Evolutionary conservation across 2,113 vertebrate genomes (phyloP).

Genomic region (Pseudorhombus dupliciocellatus): DNA sequence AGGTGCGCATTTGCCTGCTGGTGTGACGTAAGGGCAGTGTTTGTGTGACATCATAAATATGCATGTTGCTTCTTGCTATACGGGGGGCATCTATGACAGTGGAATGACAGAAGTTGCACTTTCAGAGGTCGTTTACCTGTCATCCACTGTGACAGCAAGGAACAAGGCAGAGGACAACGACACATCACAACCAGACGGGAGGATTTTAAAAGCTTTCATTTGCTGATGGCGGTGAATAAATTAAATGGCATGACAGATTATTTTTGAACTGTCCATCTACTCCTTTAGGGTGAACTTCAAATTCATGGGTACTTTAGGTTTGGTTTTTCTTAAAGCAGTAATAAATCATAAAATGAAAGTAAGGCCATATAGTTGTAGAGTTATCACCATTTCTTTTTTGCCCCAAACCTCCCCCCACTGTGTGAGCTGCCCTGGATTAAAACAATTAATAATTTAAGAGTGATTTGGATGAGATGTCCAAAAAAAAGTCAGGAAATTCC

Average conservation of each 20-base stretch:
- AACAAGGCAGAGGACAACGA: constrained; percentile 66
- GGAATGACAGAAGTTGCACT: constrained; percentile 76
- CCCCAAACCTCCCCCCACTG: background rate
- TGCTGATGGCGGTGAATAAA: constrained; percentile 14
- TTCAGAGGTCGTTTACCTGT: constrained; percentile 81
- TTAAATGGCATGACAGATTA: background rate
- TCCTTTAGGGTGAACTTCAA: no score
- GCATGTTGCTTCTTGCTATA: constrained; percentile 67
- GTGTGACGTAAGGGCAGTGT: constrained; percentile 73
- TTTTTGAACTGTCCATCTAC: background rate
- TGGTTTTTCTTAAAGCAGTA: no score
- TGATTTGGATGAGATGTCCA: no score
- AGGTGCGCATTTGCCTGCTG: constrained; percentile 69
- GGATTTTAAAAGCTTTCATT: constrained; percentile 39
- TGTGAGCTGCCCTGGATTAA: constrained; percentile 6
- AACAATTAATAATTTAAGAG: background rate
- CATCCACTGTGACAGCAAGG: constrained; percentile 70
- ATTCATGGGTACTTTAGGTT: no score
- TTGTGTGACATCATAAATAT: constrained; percentile 82
- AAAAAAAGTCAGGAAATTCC: background rate
- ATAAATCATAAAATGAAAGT: no score
- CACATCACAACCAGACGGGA: constrained; percentile 29
- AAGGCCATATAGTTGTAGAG: no score
- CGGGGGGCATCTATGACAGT: constrained; percentile 71
- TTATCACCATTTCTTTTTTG: background rate